Base-by-base conservation (phyloP, 2,888 invertebrate species). In the Ectobius pallidus region DNA sequence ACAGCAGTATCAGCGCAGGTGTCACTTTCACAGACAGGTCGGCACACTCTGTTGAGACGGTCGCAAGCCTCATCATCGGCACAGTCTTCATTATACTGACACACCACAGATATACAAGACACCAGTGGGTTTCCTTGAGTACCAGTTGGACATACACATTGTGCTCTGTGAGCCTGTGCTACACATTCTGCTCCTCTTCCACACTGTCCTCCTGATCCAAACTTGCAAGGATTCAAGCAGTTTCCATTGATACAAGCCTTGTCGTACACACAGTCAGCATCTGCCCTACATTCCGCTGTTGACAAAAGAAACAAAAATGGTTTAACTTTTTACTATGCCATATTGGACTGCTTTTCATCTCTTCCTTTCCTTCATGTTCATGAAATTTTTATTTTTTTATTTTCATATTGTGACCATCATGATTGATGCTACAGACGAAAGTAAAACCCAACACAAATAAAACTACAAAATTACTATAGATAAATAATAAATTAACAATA, bases 1-100 rank as follows among this genome's bases (percentile, higher is more conserved):
- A 86, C 83, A 1, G 96, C 95, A 20, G 89, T 89, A 0, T 88
- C 86, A 0, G 93, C 93, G 79, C 96, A 96, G 0, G 92, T 89
- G 71, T 91, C 91, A n/a, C 91, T 91, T 4, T 91, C 90, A 80
- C 95, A 95, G 30, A 92, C 94, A 0, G 92, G 91, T 78, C 92
- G 87, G 79, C 96, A 95, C 0, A 93, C 88, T 77, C 94, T 87
- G 81, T 95, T 95, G 16, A 94, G 85, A 73, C 94, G 86, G 80
- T 95, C 93, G 81, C 95, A 96, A 42, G 92, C 89, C 82, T 95
- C 94, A 76, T 92, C 88, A 78, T 92, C 91, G 39, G 92, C 92
- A 78, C 95, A 96, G 80, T 96, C 95, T 79, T 95, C 94, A 80
- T 95, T 94, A 82, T 93, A 94, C 79, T 94, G 94, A 78, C 95